Percentiles rank a stretch among this genome's conserved stretches.
phyloP scores from a whole-genome alignment of 2,113 vertebrate species.

The Rhodinocichla rosea region DNA sequence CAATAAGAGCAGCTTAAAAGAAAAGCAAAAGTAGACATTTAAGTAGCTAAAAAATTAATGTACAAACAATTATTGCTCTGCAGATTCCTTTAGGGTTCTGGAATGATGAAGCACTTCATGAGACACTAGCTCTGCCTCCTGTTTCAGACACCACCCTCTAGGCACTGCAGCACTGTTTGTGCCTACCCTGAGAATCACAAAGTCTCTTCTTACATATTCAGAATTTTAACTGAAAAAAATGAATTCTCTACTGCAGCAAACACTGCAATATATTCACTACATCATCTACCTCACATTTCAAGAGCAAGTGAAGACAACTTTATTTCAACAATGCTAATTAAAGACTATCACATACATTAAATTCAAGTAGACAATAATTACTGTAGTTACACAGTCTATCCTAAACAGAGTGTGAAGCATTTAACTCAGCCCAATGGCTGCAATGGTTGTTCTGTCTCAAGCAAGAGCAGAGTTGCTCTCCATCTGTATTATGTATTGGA shows the following conservation, averaged over 20 bases:
- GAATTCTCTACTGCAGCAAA: not conserved
- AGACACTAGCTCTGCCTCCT: not conserved
- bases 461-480: not conserved
- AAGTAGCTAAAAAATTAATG: not conserved
- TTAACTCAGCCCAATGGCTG: not conserved
- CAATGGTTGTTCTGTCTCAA: not conserved
- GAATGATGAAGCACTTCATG: not conserved
- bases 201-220: not conserved
- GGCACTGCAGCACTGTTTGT: not conserved
- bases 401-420: not conserved
- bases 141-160: not conserved
- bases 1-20: conserved; percentile 85
- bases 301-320: not conserved
- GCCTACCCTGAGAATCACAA: not conserved
- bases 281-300: not conserved
- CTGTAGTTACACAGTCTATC: not conserved
- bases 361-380: not conserved
- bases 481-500: not conserved
- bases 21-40: not conserved
- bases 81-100: not conserved
- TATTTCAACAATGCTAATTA: not conserved
- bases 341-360: not conserved
- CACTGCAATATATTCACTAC: not conserved
- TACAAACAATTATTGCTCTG: not conserved
- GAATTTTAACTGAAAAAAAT: not conserved